phyloP scores from a whole-genome alignment of 2,113 vertebrate species.

The Microcebus murinus region DNA sequence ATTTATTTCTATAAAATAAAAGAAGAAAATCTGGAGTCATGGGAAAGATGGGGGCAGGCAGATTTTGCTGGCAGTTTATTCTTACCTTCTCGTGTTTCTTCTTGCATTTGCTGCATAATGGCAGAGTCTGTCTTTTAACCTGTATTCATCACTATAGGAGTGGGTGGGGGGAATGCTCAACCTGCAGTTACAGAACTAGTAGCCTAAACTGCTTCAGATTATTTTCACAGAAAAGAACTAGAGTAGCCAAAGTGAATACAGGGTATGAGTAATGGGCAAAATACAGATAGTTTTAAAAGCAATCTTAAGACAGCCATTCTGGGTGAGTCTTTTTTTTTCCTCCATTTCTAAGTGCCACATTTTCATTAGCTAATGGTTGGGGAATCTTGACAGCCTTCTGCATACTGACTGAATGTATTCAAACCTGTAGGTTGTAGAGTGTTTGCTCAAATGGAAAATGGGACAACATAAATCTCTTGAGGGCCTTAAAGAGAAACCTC shows the following conservation, averaged over 20 bases:
- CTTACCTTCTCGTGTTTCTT: slow-evolving; percentile 44
- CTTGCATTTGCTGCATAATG: not conserved
- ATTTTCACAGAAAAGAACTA: not conserved
- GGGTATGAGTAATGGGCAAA: not conserved
- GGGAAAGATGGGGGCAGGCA: not conserved
- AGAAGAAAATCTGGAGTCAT: not conserved
- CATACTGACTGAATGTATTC: slow-evolving; percentile 1
- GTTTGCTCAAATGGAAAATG: slow-evolving; percentile 33
- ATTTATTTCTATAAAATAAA: slow-evolving; percentile 54
- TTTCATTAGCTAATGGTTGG: slow-evolving; percentile 38
- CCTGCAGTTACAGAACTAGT: not conserved
- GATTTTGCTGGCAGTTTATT: slow-evolving; percentile 34
- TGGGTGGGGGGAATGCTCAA: not conserved
- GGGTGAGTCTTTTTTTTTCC: not conserved
- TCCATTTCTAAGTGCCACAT: not conserved
- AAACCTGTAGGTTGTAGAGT: slow-evolving; percentile 24
- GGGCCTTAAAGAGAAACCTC: slow-evolving; percentile 13
- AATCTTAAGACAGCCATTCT: not conserved
- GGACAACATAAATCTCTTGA: slow-evolving; percentile 5
- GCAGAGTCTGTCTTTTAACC: not conserved
- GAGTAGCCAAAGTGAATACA: not conserved
- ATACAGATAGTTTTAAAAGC: not conserved
- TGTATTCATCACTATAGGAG: not conserved
- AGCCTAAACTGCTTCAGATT: not conserved
- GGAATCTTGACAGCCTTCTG: slow-evolving; percentile 37